These are phyloP conservation scores for Ondatra zibethicus DNA, from an alignment of 2,113 vertebrate genomes.

Conservation along the genomic window DNA sequence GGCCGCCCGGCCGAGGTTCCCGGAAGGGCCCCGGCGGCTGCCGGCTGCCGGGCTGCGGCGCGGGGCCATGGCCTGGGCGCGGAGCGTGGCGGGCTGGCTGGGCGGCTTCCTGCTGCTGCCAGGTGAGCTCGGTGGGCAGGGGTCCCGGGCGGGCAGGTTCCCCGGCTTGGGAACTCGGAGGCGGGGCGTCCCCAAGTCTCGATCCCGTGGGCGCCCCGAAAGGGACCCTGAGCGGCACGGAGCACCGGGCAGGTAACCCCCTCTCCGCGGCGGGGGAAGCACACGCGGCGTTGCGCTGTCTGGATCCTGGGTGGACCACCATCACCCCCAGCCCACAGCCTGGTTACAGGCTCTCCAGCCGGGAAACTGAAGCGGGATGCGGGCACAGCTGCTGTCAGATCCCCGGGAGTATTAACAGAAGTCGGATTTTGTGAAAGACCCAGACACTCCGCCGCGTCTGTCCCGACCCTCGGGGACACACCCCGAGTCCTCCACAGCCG, in stretches of 20 bases:
- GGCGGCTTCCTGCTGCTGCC: slow-evolving; percentile 68
- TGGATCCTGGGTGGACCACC: background rate
- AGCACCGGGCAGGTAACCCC: background rate
- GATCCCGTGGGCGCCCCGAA: background rate
- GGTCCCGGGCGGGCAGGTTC: background rate
- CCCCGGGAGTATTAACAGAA: background rate
- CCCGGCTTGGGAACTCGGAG: background rate
- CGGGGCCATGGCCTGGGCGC: slow-evolving; percentile 51
- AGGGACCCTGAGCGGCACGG: background rate
- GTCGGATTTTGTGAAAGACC: background rate
- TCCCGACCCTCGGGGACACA: too few species aligned
- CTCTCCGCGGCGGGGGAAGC: background rate
- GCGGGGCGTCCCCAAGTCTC: background rate
- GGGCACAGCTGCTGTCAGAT: too few species aligned
- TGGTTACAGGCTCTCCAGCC: background rate
- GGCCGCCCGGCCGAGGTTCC: background rate
- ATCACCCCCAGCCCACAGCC: background rate
- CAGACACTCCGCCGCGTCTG: background rate
- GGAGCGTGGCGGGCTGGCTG: slow-evolving; percentile 52
- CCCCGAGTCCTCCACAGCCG: too few species aligned
- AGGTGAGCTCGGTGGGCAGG: slow-evolving; percentile 65
- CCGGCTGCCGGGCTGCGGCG: background rate
- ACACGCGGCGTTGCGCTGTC: background rate
- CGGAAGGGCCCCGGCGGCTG: slow-evolving; percentile 44
- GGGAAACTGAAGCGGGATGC: background rate